Evolutionary conservation across 2,888 invertebrate species (phyloP).

Genomic region (Harpalus rubripes): DNA sequence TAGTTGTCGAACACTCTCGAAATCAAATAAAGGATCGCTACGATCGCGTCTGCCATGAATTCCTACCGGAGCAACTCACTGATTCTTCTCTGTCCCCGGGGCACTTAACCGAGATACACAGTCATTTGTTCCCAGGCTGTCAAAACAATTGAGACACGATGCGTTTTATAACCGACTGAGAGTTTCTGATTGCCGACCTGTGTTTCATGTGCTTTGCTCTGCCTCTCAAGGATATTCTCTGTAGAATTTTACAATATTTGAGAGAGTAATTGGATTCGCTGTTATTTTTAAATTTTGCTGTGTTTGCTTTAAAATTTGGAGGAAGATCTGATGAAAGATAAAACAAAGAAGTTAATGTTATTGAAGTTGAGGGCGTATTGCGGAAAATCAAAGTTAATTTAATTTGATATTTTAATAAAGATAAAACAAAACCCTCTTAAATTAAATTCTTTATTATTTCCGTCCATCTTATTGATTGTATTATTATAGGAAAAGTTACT

Average conservation of each 20-base stretch:
- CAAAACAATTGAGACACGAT: constrained; percentile 55
- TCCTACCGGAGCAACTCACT: constrained; percentile 18
- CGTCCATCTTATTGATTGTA: too few relatives aligned
- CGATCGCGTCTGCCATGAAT: constrained; percentile 39
- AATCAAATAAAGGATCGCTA: constrained; percentile 42
- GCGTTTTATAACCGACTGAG: constrained; percentile 14
- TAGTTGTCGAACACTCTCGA: constrained; percentile 43
- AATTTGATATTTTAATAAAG: too few relatives aligned
- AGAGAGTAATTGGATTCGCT: constrained; percentile 10
- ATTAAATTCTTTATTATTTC: too few relatives aligned
- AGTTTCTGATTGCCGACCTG: constrained; percentile 8
- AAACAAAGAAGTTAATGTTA: neutral
- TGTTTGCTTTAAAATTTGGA: constrained; percentile 14
- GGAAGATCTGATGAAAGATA: neutral
- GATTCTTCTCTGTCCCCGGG: constrained; percentile 46
- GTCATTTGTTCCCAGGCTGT: constrained; percentile 52
- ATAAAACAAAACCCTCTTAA: too few relatives aligned
- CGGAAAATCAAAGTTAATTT: too few relatives aligned
- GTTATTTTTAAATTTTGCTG: constrained; percentile 19
- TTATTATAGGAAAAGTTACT: too few relatives aligned
- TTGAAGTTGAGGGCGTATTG: neutral
- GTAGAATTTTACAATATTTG: constrained; percentile 2
- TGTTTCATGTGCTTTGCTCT: neutral
- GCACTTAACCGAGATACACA: constrained; percentile 50
- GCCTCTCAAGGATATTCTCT: neutral